Percentiles rank a stretch among this genome's conserved stretches.
phyloP scores from a whole-genome alignment of 30 jellyfish, hydroid and myxozoan species.

The Catostylus mosaicus region DNA sequence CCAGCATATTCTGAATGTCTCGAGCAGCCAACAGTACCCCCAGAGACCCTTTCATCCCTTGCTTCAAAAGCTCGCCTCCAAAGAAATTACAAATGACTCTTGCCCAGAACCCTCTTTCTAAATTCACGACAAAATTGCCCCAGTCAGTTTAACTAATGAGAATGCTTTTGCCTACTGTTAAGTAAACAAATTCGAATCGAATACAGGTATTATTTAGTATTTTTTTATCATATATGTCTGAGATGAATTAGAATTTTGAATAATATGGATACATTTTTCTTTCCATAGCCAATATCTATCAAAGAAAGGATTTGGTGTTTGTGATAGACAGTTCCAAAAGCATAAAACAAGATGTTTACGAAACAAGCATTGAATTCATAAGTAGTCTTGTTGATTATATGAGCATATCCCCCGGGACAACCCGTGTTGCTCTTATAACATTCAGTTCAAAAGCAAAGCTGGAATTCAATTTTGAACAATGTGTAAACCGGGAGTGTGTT shows the following conservation, averaged over 20 bases:
- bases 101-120: too few relatives aligned
- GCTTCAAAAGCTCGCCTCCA: too few relatives aligned
- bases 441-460: slow-evolving; percentile 47
- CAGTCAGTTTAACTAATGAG: too few relatives aligned
- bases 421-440: slow-evolving; percentile 74
- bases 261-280: background rate
- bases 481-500: slow-evolving; percentile 79
- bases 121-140: too few relatives aligned
- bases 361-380: slow-evolving; percentile 14
- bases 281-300: background rate
- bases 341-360: slow-evolving; percentile 26
- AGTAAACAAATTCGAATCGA: too few relatives aligned
- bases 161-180: too few relatives aligned
- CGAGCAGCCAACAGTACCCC: too few relatives aligned
- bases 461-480: slow-evolving; percentile 58
- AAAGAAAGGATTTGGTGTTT: slow-evolving; percentile 63
- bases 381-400: slow-evolving; percentile 21
- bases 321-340: slow-evolving; percentile 59
- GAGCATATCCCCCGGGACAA: slow-evolving; percentile 88
- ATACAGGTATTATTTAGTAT: too few relatives aligned
- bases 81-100: too few relatives aligned
- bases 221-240: too few relatives aligned
- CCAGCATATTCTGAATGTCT: too few relatives aligned
- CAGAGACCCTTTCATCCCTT: too few relatives aligned
- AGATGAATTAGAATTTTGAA: background rate